Evolutionary conservation across 2,113 vertebrate species (phyloP), one percentile per base, ranked within the genome.

Genomic region (Hemicordylus capensis): DNA sequence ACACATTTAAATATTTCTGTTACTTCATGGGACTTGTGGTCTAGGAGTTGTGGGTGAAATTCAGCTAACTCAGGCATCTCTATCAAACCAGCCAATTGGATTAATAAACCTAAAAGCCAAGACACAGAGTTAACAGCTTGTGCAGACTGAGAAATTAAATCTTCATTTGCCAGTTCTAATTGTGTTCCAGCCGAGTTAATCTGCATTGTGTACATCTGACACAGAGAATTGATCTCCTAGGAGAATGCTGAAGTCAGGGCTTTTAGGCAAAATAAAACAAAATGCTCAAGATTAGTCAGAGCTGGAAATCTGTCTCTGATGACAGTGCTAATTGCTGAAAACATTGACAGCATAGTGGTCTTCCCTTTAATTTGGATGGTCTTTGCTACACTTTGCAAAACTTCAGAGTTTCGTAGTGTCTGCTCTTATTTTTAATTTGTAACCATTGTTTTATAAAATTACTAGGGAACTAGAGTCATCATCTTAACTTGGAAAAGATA

Each of bases 171-270:
- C 81, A 14, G 0, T 4, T 56, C 70, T 86, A 80, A 91, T 93
- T 78, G 5, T 88, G 84, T 89, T 89, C 90, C 79, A 39, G 63
- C 76, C 5, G 54, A 90, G 81, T 89, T 91, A 70, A 82, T 90
- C 86, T 91, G 85, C 22, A 26, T 78, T 89, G 90, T 86, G 81
- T 0, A 4, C 77, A 85, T 92, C 83, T 70, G 77, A 72, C 90
- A 59, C 20, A 89, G 85, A 91, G 79, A 88, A 89, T 90, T 92
- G 0, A 1, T 84, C 31, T 91, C 77, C 83, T 84, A 0, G 37
- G 88, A 91, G 91, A 93, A 89, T 84, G 92, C 92, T 93, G 91
- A 92, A 95, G 89, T 94, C 88, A 91, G 92, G 85, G 58, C 88
- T 91, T 93, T 28, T 34, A 73, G 76, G 88, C 83, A 88, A 91